Conservation (phyloP, 2,888 invertebrate genomes). For the Coelogynopora nodosa region DNA sequence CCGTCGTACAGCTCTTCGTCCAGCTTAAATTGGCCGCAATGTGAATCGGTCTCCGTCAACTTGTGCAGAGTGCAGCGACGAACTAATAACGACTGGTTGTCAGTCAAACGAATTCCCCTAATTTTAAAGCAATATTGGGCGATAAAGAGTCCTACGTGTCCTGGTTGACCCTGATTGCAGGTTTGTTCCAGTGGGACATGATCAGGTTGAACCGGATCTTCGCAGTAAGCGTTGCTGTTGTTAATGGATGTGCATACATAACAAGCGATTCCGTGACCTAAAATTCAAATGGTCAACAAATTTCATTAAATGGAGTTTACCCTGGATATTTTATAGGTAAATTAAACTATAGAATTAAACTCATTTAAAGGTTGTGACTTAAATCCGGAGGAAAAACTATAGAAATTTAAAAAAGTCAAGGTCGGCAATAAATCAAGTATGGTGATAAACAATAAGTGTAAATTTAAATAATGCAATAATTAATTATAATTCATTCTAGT, state of each 20-base stretch:
- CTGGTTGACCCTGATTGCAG: conserved; percentile 64
- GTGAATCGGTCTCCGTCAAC: conserved; percentile 54
- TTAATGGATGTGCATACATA: conserved; percentile 65
- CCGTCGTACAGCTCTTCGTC: conserved; percentile 63
- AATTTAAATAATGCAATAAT: too few species aligned
- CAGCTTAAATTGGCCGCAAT: conserved; percentile 64
- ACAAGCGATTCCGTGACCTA: conserved; percentile 61
- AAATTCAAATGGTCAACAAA: too few species aligned
- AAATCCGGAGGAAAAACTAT: too few species aligned
- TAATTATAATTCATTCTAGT: too few species aligned
- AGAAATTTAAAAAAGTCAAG: too few species aligned
- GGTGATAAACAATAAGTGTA: too few species aligned
- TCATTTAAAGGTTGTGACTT: too few species aligned
- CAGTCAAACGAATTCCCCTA: conserved; percentile 61
- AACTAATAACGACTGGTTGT: conserved; percentile 62
- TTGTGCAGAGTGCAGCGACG: conserved; percentile 63
- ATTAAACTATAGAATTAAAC: too few species aligned
- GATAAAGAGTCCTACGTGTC: conserved; percentile 64
- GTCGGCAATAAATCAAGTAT: too few species aligned
- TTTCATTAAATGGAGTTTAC: too few species aligned
- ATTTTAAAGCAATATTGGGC: conserved; percentile 66
- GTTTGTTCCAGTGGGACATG: conserved; percentile 60
- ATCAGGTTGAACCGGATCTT: conserved; percentile 65
- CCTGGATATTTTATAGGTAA: too few species aligned
- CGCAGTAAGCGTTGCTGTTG: conserved; percentile 63